A percentile compares a stretch with the other conserved stretches of the same genome.
Conservation (phyloP, 2,888 invertebrate species). For the Dasysyrphus tricinctus region DNA sequence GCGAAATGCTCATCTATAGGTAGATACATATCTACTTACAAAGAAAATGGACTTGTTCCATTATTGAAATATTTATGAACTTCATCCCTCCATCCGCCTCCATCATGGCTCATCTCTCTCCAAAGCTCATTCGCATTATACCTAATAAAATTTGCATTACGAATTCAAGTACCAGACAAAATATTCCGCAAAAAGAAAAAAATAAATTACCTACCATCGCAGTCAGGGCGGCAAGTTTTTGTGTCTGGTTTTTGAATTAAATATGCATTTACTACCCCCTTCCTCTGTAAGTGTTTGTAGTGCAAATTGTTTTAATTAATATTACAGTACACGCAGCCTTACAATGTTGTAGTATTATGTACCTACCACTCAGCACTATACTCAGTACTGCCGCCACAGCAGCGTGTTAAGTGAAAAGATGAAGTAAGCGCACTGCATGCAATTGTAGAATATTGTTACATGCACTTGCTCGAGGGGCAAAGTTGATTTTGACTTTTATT, state of each 20-base stretch:
- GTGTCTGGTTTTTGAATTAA: constrained; percentile 70
- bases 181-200: constrained; percentile 10
- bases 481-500: constrained; percentile 71
- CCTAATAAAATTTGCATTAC: constrained; percentile 51
- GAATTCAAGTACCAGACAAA: constrained; percentile 23
- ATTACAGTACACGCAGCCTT: constrained; percentile 60
- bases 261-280: constrained; percentile 52
- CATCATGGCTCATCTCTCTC: constrained; percentile 6
- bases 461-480: constrained; percentile 38
- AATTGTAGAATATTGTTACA: constrained; percentile 62
- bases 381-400: background rate
- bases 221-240: constrained; percentile 45
- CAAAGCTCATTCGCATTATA: constrained; percentile 2
- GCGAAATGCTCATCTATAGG: constrained; percentile 8
- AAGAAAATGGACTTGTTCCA: constrained; percentile 66
- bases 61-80: constrained; percentile 60
- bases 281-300: background rate
- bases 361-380: background rate
- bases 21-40: constrained; percentile 41
- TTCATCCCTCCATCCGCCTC: constrained; percentile 1
- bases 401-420: constrained; percentile 56
- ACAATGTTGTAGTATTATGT: constrained; percentile 51
- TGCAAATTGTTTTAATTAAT: constrained; percentile 71
- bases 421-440: constrained; percentile 69
- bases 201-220: background rate